These are phyloP conservation scores for Peromyscus californicus DNA, from an alignment of 2,113 vertebrate genomes.

Conservation along the genomic window DNA sequence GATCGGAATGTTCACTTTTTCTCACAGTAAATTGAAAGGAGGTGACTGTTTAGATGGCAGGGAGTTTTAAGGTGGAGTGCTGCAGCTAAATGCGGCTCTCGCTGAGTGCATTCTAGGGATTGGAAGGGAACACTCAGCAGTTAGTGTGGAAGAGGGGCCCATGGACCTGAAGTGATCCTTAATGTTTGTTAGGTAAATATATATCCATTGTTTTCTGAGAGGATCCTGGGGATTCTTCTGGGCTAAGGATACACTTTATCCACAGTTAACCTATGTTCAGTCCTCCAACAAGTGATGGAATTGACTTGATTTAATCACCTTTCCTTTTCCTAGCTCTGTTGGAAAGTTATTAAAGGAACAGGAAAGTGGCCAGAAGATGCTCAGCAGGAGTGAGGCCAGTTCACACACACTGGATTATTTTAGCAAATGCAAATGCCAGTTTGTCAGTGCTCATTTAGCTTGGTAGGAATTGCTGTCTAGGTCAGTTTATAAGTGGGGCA, in stretches of 20 bases:
- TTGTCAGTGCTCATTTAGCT: conserved; percentile 45
- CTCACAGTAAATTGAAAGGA: conserved; percentile 6
- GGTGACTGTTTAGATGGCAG: not conserved
- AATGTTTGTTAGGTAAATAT: conserved; percentile 47
- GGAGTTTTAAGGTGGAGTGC: not conserved
- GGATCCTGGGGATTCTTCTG: conserved; percentile 56
- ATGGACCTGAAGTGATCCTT: not conserved
- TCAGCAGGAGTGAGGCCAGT: conserved; percentile 48
- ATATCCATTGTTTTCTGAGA: conserved; percentile 45
- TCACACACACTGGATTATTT: conserved; percentile 59
- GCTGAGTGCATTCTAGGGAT: conserved; percentile 20
- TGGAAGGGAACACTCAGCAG: conserved; percentile 17
- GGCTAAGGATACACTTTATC: conserved; percentile 12
- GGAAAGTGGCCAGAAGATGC: conserved; percentile 65
- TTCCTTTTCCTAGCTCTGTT: conserved; percentile 44
- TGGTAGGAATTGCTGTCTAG: conserved; percentile 5
- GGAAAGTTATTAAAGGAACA: conserved; percentile 67
- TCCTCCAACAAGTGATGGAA: conserved; percentile 42
- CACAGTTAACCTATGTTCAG: conserved; percentile 60
- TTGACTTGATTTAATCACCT: conserved; percentile 58
- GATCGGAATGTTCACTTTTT: not conserved
- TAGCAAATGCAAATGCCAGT: conserved; percentile 5
- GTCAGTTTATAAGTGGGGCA: not conserved
- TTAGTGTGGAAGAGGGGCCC: conserved; percentile 8
- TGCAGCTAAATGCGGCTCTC: conserved; percentile 35